These are phyloP conservation scores for Montipora efflorescens DNA, from an alignment of 64 coral and sea anemone genomes.

Conservation along the genomic window DNA sequence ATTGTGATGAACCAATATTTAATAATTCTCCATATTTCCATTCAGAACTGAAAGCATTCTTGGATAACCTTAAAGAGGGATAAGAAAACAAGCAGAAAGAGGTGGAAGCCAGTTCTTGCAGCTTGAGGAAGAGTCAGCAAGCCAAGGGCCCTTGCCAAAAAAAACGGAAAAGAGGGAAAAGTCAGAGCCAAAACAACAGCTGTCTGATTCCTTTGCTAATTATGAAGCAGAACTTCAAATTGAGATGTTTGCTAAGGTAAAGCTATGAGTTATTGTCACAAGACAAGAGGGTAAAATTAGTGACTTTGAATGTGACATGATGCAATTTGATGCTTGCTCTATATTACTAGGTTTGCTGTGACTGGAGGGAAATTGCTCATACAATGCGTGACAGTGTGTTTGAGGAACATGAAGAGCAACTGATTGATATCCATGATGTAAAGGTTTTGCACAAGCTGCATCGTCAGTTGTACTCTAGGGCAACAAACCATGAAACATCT, in stretches of 20 bases:
- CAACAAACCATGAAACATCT: neutral
- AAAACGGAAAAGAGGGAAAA: neutral
- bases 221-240: no score
- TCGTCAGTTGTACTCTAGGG: neutral
- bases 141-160: neutral
- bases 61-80: slow-evolving; percentile 3
- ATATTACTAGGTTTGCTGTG: slow-evolving; percentile 27
- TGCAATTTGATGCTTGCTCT: no score
- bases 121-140: neutral
- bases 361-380: slow-evolving; percentile 48
- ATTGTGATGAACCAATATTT: no score
- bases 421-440: neutral
- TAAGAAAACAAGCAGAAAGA: neutral
- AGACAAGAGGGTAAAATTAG: neutral
- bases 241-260: no score
- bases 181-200: neutral
- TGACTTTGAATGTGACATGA: no score
- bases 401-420: neutral
- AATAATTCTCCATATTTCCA: no score
- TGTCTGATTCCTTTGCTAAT: no score
- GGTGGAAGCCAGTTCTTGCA: neutral
- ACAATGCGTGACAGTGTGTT: slow-evolving; percentile 26
- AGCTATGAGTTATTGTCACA: no score
- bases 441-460: neutral
- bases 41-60: slow-evolving; percentile 1